phyloP scores from a whole-genome alignment of 2,113 vertebrate species.

The Perognathus longimembris region DNA sequence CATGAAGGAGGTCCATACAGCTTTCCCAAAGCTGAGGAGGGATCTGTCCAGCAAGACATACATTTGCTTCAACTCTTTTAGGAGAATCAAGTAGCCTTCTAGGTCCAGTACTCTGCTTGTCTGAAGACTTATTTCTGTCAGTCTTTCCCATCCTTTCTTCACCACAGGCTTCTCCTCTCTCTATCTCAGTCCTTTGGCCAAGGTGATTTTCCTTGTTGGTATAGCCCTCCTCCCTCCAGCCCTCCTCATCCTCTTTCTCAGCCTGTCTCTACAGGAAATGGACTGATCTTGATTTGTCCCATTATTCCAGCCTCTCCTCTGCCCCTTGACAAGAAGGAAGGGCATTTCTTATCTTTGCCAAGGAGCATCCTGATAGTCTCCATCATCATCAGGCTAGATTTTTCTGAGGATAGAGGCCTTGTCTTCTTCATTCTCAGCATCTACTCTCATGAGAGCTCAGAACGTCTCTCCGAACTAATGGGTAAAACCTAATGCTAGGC shows the following conservation, averaged over 20 bases:
- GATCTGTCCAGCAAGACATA: not conserved
- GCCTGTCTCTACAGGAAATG: not conserved
- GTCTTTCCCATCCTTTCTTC: not conserved
- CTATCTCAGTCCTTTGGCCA: not conserved
- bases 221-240: not conserved
- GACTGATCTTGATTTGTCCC: not conserved
- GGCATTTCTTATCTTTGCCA: not conserved
- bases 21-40: not conserved
- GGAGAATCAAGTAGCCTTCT: not conserved
- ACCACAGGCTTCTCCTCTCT: too few relatives aligned
- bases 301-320: not conserved
- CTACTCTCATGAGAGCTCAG: not conserved
- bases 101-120: not conserved
- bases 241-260: not conserved
- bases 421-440: not conserved
- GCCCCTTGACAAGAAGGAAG: not conserved
- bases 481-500: not conserved
- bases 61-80: not conserved
- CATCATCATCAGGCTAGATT: not conserved
- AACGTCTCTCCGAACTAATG: not conserved
- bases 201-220: not conserved
- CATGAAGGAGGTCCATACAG: not conserved
- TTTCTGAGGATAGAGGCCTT: not conserved
- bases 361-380: not conserved
- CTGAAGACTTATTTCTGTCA: not conserved